Evolutionary conservation across 64 coral and sea anemone genomes (phyloP).

Genomic region (Porites lutea): DNA sequence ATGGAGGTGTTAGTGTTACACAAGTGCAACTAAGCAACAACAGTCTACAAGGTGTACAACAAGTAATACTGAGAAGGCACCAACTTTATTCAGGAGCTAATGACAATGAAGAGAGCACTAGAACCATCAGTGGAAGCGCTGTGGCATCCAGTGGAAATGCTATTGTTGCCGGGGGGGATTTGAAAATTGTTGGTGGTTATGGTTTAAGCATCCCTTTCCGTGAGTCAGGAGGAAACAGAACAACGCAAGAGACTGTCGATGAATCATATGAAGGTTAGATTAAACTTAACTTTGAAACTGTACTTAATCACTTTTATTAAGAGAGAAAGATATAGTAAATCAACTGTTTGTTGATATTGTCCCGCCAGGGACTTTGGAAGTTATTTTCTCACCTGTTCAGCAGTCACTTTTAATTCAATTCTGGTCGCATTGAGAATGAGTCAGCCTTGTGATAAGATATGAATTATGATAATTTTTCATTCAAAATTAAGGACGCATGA

Average conservation of each 20-base stretch:
- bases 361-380: too few relatives aligned
- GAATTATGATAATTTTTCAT: too few relatives aligned
- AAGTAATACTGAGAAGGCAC: conserved; percentile 12
- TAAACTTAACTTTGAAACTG: not conserved
- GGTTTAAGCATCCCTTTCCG: not conserved
- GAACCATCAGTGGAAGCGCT: not conserved
- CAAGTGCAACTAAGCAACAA: not conserved
- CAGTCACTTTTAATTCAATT: too few relatives aligned
- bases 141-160: not conserved
- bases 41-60: conserved; percentile 18
- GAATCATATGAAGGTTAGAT: conserved; percentile 46
- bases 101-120: not conserved
- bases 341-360: too few relatives aligned
- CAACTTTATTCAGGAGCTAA: not conserved
- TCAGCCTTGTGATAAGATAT: too few relatives aligned
- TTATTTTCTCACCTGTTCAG: too few relatives aligned
- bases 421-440: too few relatives aligned
- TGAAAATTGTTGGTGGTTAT: not conserved
- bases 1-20: conserved; percentile 18
- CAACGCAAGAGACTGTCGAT: not conserved
- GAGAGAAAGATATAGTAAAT: too few relatives aligned
- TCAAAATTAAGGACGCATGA: too few relatives aligned
- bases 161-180: not conserved
- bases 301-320: too few relatives aligned
- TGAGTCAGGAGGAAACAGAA: not conserved